phyloP scores from a whole-genome alignment of 2,113 vertebrate genomes.

The Apteryx owenii region DNA sequence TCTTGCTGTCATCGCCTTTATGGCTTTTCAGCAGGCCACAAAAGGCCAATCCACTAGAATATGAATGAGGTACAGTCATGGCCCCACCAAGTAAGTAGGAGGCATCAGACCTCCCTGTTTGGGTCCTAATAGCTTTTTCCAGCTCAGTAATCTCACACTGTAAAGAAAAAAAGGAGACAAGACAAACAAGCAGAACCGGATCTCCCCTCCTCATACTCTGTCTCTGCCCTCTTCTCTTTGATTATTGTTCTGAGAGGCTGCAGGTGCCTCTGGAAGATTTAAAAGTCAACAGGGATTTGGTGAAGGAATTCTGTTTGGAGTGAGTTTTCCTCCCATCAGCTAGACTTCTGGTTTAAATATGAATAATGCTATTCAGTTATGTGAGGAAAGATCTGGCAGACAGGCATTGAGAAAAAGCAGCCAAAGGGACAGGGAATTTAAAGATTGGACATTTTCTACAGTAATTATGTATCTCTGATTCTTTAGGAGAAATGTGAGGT shows the following conservation, averaged over 20 bases:
- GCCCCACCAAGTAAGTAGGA: conserved; percentile 38
- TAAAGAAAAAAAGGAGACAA: conserved; percentile 43
- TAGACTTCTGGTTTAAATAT: background rate
- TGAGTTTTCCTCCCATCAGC: background rate
- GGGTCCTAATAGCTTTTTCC: conserved; percentile 62
- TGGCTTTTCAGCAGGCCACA: conserved; percentile 60
- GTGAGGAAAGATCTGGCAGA: background rate
- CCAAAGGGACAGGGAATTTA: background rate
- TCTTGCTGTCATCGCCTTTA: conserved; percentile 60
- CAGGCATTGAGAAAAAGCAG: background rate
- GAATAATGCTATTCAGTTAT: background rate
- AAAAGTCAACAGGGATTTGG: background rate
- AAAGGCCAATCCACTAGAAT: conserved; percentile 62
- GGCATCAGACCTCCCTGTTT: conserved; percentile 35
- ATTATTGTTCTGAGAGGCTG: conserved; percentile 13
- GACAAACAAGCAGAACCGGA: background rate
- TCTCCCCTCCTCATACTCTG: background rate
- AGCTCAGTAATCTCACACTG: conserved; percentile 50
- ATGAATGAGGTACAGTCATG: conserved; percentile 63
- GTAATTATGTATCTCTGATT: background rate
- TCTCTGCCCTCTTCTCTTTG: background rate
- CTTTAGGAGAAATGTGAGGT: background rate
- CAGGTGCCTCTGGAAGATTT: conserved; percentile 31
- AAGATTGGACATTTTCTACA: background rate
- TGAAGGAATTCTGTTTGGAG: background rate